Conservation (phyloP, 2,113 vertebrate species). For the Cyprinus carpio region DNA sequence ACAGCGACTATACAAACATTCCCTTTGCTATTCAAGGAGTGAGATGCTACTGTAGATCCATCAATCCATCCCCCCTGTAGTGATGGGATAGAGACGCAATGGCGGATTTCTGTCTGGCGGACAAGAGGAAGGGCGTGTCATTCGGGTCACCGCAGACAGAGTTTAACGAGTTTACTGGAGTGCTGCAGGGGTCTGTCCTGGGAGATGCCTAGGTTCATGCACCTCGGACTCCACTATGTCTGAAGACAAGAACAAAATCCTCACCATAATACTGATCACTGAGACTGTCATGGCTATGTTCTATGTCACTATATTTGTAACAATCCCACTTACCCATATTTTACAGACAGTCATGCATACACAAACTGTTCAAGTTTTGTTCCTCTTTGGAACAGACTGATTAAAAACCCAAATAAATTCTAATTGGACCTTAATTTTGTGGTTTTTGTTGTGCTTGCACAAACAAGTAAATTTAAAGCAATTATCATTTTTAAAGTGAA, state of each 20-base stretch:
- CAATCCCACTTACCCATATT: neutral
- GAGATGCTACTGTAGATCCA: conserved; percentile 9
- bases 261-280: neutral
- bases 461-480: too few relatives aligned
- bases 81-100: neutral
- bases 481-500: too few relatives aligned
- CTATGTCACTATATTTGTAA: neutral
- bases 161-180: conserved; percentile 12
- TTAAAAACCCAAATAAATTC: neutral
- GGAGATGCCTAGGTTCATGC: neutral
- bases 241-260: neutral
- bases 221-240: conserved; percentile 10
- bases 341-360: neutral
- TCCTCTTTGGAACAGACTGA: too few relatives aligned
- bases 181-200: neutral
- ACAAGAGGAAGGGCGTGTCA: neutral
- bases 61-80: conserved; percentile 2
- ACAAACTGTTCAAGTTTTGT: too few relatives aligned
- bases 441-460: neutral
- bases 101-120: neutral
- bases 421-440: neutral
- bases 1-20: conserved; percentile 19
- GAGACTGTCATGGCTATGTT: neutral
- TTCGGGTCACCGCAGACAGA: neutral
- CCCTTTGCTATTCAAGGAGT: conserved; percentile 15